Evolutionary conservation across 2,113 vertebrate species (phyloP).

Genomic region (Clarias gariepinus): DNA sequence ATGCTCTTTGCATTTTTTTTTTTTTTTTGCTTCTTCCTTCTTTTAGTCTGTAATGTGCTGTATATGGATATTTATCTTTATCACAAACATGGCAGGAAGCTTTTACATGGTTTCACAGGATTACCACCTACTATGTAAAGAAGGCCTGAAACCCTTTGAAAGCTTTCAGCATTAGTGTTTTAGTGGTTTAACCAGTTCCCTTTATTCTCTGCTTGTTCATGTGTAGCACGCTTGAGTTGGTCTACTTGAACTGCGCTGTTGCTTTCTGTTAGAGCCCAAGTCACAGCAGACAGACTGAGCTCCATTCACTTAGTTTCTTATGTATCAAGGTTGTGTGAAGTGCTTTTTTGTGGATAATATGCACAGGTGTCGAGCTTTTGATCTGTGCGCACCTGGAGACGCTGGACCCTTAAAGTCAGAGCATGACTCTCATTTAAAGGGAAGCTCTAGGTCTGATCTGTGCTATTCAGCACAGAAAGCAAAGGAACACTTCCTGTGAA

Average conservation of each 20-base stretch:
- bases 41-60: slow-evolving; percentile 29
- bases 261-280: slow-evolving; percentile 40
- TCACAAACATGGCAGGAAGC: slow-evolving; percentile 25
- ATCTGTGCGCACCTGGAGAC: slow-evolving; percentile 46
- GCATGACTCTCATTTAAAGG: slow-evolving; percentile 39
- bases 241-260: slow-evolving; percentile 43
- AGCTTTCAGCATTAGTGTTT: slow-evolving; percentile 39
- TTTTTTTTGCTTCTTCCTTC: slow-evolving; percentile 16
- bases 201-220: slow-evolving; percentile 44
- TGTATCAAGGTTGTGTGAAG: slow-evolving; percentile 37
- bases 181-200: slow-evolving; percentile 34
- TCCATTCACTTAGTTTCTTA: neutral
- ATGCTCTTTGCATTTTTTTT: slow-evolving; percentile 8
- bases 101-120: slow-evolving; percentile 47
- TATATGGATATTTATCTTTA: slow-evolving; percentile 28
- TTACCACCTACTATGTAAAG: neutral
- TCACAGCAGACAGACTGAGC: neutral
- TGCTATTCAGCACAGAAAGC: slow-evolving; percentile 28
- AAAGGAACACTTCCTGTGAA: neutral
- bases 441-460: slow-evolving; percentile 40
- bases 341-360: slow-evolving; percentile 42
- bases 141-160: slow-evolving; percentile 48
- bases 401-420: slow-evolving; percentile 43
- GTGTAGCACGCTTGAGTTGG: slow-evolving; percentile 26
- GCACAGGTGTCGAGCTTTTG: slow-evolving; percentile 50